Evolutionary conservation across 2,888 invertebrate genomes (phyloP).

Genomic region (Athalia circularis): DNA sequence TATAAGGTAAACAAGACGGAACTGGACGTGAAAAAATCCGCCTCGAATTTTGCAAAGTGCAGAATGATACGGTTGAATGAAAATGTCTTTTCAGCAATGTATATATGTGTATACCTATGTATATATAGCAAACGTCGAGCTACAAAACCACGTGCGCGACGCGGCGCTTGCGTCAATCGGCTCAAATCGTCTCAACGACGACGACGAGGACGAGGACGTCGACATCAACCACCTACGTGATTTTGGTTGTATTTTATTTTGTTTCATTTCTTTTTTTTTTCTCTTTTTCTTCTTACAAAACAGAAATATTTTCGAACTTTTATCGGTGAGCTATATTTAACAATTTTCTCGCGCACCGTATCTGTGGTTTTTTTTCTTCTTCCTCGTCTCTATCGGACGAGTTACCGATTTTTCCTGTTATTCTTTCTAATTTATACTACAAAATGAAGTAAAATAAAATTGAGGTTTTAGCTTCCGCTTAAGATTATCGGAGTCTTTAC

Average conservation of each 20-base stretch:
- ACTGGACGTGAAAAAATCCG: background rate
- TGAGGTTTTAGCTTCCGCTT: too few species aligned
- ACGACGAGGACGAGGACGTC: too few species aligned
- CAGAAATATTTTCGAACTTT: slow-evolving; percentile 22
- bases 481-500: too few species aligned
- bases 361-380: slow-evolving; percentile 46
- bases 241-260: slow-evolving; percentile 15
- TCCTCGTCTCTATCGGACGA: slow-evolving; percentile 6
- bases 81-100: background rate
- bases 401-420: slow-evolving; percentile 26
- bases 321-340: slow-evolving; percentile 35
- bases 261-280: background rate
- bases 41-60: background rate
- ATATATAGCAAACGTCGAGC: slow-evolving; percentile 13
- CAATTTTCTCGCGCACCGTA: background rate
- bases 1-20: background rate
- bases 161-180: slow-evolving; percentile 68
- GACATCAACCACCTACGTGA: background rate
- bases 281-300: background rate
- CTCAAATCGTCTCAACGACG: background rate
- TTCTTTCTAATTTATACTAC: background rate
- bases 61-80: background rate
- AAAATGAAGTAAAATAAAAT: too few species aligned
- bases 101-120: background rate
- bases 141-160: slow-evolving; percentile 53